A percentile compares a stretch with the other conserved stretches of the same genome.
phyloP scores from a whole-genome alignment of 1,140 invertebrate genomes.

The Heliconius himera region DNA sequence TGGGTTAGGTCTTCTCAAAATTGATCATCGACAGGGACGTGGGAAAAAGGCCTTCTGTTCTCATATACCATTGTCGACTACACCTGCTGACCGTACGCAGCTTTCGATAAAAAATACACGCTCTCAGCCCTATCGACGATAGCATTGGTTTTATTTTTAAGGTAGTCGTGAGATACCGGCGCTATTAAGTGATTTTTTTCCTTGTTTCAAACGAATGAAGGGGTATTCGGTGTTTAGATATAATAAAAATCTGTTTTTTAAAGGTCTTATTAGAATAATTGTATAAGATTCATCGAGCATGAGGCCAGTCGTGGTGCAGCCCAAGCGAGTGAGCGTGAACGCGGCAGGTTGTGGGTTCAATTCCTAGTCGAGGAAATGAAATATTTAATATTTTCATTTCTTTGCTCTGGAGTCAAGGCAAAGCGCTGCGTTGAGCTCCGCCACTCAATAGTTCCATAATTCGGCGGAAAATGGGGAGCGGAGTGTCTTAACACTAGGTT shows the following conservation, averaged over 20 bases:
- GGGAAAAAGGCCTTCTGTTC: constrained; percentile 79
- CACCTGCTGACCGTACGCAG: constrained; percentile 78
- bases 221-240: constrained; percentile 71
- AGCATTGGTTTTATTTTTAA: constrained; percentile 62
- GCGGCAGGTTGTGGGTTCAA: too few relatives aligned
- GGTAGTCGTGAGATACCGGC: constrained; percentile 77
- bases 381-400: too few relatives aligned
- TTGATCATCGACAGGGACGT: constrained; percentile 68
- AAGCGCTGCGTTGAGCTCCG: too few relatives aligned
- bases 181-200: constrained; percentile 75
- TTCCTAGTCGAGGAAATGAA: too few relatives aligned
- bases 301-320: too few relatives aligned
- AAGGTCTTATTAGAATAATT: constrained; percentile 58
- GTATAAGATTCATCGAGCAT: neutral
- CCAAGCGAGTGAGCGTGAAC: too few relatives aligned
- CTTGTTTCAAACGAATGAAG: constrained; percentile 57
- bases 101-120: constrained; percentile 77
- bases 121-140: constrained; percentile 66
- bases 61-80: constrained; percentile 74
- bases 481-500: too few relatives aligned
- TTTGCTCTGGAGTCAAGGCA: too few relatives aligned
- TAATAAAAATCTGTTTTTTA: constrained; percentile 47
- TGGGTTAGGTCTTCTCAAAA: constrained; percentile 57
- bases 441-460: too few relatives aligned
- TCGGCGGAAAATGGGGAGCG: too few relatives aligned